Evolutionary conservation across 2,113 vertebrate species (phyloP).

Genomic region (Scopus umbretta): DNA sequence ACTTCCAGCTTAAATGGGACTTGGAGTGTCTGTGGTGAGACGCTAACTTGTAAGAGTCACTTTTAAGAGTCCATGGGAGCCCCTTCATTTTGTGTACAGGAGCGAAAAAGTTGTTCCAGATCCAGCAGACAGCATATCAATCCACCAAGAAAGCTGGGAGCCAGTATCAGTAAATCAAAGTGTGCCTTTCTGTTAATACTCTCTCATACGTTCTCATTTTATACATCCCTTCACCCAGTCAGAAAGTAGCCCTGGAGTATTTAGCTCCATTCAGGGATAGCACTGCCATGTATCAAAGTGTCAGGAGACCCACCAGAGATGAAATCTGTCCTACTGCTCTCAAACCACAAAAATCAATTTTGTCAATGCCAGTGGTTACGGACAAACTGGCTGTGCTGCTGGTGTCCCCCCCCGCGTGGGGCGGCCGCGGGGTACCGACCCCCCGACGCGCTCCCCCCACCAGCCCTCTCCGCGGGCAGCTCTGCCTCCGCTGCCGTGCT

Average conservation of each 20-base stretch:
- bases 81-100: constrained; percentile 35
- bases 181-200: constrained; percentile 59
- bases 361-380: neutral
- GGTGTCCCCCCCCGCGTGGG: neutral
- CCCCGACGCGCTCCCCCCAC: neutral
- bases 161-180: constrained; percentile 70
- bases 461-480: neutral
- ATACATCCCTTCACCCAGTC: constrained; percentile 55
- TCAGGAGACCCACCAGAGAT: constrained; percentile 65
- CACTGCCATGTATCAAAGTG: constrained; percentile 70
- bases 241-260: constrained; percentile 65
- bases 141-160: constrained; percentile 55
- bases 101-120: constrained; percentile 51
- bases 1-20: neutral
- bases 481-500: accelerated
- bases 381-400: neutral
- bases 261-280: constrained; percentile 63
- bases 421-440: neutral
- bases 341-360: constrained; percentile 5
- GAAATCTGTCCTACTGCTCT: constrained; percentile 58
- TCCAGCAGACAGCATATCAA: constrained; percentile 69
- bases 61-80: constrained; percentile 9
- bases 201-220: constrained; percentile 42
- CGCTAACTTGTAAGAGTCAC: neutral
- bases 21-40: neutral